Percentiles rank a stretch among this genome's conserved stretches.
These are phyloP conservation scores for Meda fulgida DNA, from an alignment of 2,797 vertebrate species.

Conservation along the genomic window DNA sequence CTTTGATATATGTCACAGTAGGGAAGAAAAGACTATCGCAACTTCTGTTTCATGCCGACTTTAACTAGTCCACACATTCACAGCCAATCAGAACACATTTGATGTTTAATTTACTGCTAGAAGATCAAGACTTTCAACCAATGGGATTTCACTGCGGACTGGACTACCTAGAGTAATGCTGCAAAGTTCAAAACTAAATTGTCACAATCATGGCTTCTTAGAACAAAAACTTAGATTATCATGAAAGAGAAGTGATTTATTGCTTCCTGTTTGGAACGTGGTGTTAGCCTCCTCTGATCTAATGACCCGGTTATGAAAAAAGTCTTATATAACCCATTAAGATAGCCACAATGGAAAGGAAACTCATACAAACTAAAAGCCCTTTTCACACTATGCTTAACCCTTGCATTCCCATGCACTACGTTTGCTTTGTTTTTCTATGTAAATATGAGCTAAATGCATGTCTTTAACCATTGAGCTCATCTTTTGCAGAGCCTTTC, in stretches of 20 bases:
- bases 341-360: background rate
- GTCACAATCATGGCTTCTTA: background rate
- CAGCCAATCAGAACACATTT: background rate
- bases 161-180: background rate
- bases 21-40: background rate
- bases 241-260: slow-evolving; percentile 18
- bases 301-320: slow-evolving; percentile 7
- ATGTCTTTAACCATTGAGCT: background rate
- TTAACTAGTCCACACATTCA: background rate
- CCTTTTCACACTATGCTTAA: background rate
- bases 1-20: background rate
- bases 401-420: background rate
- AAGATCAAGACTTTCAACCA: background rate
- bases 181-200: background rate
- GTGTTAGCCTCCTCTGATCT: background rate
- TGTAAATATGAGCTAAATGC: background rate
- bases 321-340: background rate
- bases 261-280: slow-evolving; percentile 19
- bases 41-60: background rate
- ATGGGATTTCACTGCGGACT: background rate
- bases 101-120: background rate
- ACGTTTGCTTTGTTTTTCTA: background rate
- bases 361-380: background rate
- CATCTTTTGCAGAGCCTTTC: background rate
- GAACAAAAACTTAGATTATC: background rate